phyloP scores from a whole-genome alignment of 2,113 vertebrate genomes.

The Oncorhynchus tshawytscha region DNA sequence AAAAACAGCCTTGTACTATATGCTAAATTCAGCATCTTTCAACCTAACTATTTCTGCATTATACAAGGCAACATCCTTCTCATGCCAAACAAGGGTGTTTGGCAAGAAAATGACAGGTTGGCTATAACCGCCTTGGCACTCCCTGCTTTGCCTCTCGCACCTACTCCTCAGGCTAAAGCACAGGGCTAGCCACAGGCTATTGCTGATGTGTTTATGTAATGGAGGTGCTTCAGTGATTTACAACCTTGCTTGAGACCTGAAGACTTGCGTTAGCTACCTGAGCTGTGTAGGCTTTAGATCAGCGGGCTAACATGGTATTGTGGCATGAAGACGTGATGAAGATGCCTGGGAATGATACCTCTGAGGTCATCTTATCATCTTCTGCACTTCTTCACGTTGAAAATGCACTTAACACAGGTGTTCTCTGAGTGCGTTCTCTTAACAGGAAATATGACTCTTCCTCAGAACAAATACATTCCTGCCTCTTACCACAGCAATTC shows the following conservation, averaged over 20 bases:
- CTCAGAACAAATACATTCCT: conserved; percentile 10
- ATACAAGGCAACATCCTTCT: conserved; percentile 17
- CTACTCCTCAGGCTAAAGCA: conserved; percentile 43
- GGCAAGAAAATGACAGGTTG: conserved; percentile 28
- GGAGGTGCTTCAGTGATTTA: no score
- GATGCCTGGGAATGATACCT: no score
- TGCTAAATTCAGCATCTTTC: neutral
- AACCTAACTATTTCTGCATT: conserved; percentile 19
- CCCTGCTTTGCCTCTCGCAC: conserved; percentile 41
- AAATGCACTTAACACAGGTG: conserved; percentile 27
- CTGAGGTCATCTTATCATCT: no score
- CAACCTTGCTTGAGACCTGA: no score
- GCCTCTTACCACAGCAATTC: conserved; percentile 1
- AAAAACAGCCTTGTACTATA: no score
- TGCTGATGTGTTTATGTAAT: conserved; percentile 24
- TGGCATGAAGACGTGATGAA: no score
- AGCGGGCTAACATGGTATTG: no score
- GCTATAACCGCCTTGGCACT: conserved; percentile 45
- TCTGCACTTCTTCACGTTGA: conserved; percentile 23
- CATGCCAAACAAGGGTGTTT: conserved; percentile 26
- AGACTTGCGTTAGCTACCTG: no score
- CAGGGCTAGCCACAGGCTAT: conserved; percentile 24
- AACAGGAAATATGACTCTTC: neutral
- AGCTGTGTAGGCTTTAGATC: no score
- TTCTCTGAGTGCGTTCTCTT: conserved; percentile 7